These are phyloP conservation scores for Drosophila meridionalis DNA, from an alignment of 2,888 invertebrate genomes.

Conservation along the genomic window DNA sequence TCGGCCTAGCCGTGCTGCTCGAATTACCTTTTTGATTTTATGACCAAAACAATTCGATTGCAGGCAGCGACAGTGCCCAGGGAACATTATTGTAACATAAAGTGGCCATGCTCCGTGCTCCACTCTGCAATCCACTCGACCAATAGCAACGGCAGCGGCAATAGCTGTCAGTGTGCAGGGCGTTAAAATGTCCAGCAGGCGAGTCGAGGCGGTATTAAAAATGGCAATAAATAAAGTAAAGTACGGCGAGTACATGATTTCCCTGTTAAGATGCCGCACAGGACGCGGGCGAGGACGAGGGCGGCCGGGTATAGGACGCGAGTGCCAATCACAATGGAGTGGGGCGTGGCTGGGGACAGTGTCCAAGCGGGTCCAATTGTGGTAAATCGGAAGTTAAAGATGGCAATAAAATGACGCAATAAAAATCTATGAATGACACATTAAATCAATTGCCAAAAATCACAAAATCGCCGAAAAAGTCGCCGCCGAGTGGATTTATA, in stretches of 20 bases:
- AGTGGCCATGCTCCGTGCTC: constrained; percentile 60
- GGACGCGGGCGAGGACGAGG: constrained; percentile 15
- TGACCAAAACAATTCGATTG: constrained; percentile 81
- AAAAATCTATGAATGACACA: constrained; percentile 86
- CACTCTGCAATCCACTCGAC: constrained; percentile 8
- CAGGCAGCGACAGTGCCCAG: constrained; percentile 65
- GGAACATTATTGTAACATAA: constrained; percentile 83
- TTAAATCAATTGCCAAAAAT: constrained; percentile 85
- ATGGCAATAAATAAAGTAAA: constrained; percentile 84
- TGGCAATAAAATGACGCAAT: constrained; percentile 85
- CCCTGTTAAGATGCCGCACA: constrained; percentile 81
- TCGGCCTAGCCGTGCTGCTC: constrained; percentile 34
- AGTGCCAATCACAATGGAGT: constrained; percentile 47
- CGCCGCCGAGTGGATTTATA: constrained; percentile 62
- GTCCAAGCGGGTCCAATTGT: constrained; percentile 83
- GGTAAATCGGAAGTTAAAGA: constrained; percentile 85
- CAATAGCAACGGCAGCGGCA: constrained; percentile 4
- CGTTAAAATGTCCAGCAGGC: constrained; percentile 75
- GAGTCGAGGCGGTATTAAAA: constrained; percentile 77
- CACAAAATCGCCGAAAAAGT: constrained; percentile 73
- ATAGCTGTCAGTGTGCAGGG: constrained; percentile 45
- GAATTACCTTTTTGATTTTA: constrained; percentile 82
- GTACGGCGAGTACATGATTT: constrained; percentile 84
- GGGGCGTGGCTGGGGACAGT: constrained; percentile 52
- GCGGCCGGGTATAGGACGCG: background rate